Conservation (phyloP, 2,888 invertebrate species). For the Lithophane socia region DNA sequence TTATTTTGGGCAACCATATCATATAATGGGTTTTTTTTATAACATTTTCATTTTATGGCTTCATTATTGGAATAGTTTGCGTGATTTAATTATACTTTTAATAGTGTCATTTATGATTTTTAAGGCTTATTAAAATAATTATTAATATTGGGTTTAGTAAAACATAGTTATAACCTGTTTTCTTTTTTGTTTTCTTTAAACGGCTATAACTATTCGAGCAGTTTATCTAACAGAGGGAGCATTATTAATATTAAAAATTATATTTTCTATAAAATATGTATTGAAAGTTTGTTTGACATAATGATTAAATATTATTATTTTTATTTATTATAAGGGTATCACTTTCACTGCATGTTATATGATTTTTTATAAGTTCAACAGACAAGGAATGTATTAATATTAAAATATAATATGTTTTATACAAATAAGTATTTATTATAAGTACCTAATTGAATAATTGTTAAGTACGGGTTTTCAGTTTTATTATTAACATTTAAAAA, state of each 20-base stretch:
- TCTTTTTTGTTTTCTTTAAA: background rate
- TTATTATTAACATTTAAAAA: slow-evolving; percentile 20
- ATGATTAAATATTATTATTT: background rate
- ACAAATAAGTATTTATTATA: slow-evolving; percentile 6
- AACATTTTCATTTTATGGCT: slow-evolving; percentile 55
- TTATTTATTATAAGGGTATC: slow-evolving; percentile 14
- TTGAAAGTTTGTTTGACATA: background rate
- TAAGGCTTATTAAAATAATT: slow-evolving; percentile 19
- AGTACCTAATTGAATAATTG: background rate
- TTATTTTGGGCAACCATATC: slow-evolving; percentile 72
- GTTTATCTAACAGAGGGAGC: slow-evolving; percentile 16
- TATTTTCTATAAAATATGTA: background rate
- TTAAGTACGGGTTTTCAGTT: background rate
- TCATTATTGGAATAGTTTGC: slow-evolving; percentile 32
- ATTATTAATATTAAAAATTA: background rate
- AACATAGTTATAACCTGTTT: background rate
- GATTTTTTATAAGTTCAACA: background rate
- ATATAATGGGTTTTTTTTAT: slow-evolving; percentile 65
- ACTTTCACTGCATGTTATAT: slow-evolving; percentile 21
- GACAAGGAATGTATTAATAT: background rate
- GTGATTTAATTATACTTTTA: slow-evolving; percentile 30
- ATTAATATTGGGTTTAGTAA: slow-evolving; percentile 22
- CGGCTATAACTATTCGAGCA: background rate
- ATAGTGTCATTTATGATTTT: slow-evolving; percentile 8
- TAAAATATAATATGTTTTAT: background rate